Evolutionary conservation across 2,888 invertebrate species (phyloP).

Genomic region (Pomacea canaliculata): DNA sequence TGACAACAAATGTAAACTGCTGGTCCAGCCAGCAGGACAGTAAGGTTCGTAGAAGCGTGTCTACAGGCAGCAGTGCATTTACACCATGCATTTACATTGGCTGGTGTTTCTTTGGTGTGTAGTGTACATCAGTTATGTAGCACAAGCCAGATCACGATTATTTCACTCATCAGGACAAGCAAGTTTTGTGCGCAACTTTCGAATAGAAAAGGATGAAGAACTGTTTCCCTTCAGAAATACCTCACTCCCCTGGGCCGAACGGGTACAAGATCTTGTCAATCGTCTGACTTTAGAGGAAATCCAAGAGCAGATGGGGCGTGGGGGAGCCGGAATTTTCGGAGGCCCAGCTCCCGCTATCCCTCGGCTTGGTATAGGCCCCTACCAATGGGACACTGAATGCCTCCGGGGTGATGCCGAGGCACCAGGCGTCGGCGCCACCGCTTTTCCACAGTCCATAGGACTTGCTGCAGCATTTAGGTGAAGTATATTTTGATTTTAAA

Average conservation of each 20-base stretch:
- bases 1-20: too few relatives aligned
- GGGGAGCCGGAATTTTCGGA: constrained; percentile 26
- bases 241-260: constrained; percentile 24
- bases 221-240: constrained; percentile 29
- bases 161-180: too few relatives aligned
- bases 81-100: too few relatives aligned
- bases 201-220: neutral
- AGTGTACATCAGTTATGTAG: too few relatives aligned
- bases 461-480: constrained; percentile 32
- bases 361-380: constrained; percentile 25
- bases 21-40: too few relatives aligned
- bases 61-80: too few relatives aligned
- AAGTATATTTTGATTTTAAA: neutral
- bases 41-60: too few relatives aligned
- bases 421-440: constrained; percentile 25
- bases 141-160: too few relatives aligned
- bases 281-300: constrained; percentile 31
- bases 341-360: constrained; percentile 23
- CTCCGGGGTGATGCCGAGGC: constrained; percentile 24
- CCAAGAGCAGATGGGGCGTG: constrained; percentile 32
- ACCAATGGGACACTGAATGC: constrained; percentile 33
- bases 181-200: too few relatives aligned
- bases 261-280: constrained; percentile 30
- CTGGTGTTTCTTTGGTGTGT: too few relatives aligned
- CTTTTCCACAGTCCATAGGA: constrained; percentile 34